Base-by-base conservation (phyloP, 2,113 vertebrate genomes). In the Notothenia coriiceps region DNA sequence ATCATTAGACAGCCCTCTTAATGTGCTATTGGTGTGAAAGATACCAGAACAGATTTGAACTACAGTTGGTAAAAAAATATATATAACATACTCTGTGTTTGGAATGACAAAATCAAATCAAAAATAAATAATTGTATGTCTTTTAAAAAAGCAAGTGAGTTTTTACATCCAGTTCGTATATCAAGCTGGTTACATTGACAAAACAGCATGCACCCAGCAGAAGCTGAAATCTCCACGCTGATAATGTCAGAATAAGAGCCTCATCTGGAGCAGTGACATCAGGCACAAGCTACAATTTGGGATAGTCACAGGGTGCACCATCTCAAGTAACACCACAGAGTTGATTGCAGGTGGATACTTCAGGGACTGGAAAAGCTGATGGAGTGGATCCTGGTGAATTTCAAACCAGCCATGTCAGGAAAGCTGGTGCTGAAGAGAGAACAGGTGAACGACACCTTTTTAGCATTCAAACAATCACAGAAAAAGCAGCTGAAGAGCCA, bases 231-330 rank as follows among this genome's bases (percentile, higher is more conserved):
- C 18, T 40, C 46, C 51, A 60, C 3, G 1, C 54, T 22, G 8
- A 10, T 20, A 74, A 54, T 13, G 43, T 64, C 2, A 22, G 22
- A 18, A 20, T 5, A 20, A 25, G 18, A 13, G 11, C 63, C 40
- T 63, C 43, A 5, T 35, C 25, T 43, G 15, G 20, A n/a, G 35
- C 33, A 17, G 63, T 46, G 22, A 54, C 56, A 76, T 84, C 70
- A 70, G 43, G 40, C 77, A 57, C 8, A 70, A 15, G 22, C 33
- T 77, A 1, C 29, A 72, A 59, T 60, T 55, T 5, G 47, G 74
- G 5, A 87, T 81, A 55, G 70, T 78, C 40, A 75, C 70, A 74
- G 62, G 56, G 17, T 72, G 61, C 33, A 74, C 59, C 8, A 62
- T 74, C 63, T 78, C 57, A 82, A 20, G 74, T 81, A 40, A 35